Evolutionary conservation across 37 sponge, comb jelly and placozoan species (phyloP).

Genomic region (Oscarella lobularis): DNA sequence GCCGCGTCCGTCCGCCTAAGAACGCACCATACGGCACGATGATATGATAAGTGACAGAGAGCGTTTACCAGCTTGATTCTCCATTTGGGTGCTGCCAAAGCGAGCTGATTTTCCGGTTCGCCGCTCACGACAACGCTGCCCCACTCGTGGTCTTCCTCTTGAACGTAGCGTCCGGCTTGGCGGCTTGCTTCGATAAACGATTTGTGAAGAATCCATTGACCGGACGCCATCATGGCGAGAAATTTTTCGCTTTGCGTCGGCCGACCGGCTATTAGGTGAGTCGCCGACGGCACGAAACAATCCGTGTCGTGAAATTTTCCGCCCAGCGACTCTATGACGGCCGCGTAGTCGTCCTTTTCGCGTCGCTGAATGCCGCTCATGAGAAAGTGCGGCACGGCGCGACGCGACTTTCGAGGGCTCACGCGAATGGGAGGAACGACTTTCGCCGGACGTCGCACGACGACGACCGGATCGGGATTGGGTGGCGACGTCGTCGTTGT

Average conservation of each 20-base stretch:
- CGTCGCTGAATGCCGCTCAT: neutral
- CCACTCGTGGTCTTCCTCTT: conserved; percentile 74
- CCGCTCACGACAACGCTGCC: conserved; percentile 13
- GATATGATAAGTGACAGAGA: no score
- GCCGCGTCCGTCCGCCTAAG: no score
- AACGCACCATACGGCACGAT: neutral
- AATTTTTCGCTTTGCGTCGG: conserved; percentile 73
- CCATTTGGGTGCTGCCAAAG: conserved; percentile 54
- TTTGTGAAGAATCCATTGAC: conserved; percentile 74
- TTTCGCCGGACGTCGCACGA: neutral
- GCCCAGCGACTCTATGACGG: conserved; percentile 3
- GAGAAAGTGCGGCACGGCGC: neutral
- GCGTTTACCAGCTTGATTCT: conserved; percentile 22
- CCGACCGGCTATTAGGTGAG: conserved; percentile 22
- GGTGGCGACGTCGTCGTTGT: neutral
- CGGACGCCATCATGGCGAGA: conserved; percentile 72
- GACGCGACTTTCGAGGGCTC: neutral
- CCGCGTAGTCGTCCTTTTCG: conserved; percentile 10
- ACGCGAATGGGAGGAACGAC: neutral
- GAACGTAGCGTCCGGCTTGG: conserved; percentile 36
- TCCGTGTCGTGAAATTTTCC: conserved; percentile 8
- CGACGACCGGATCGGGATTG: neutral
- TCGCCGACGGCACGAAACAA: neutral
- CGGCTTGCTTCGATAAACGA: conserved; percentile 64
- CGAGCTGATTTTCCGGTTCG: conserved; percentile 14